Percentiles rank a stretch among this genome's conserved stretches.
phyloP scores from a whole-genome alignment of 2,888 invertebrate species.

The Rotaria sp. region DNA sequence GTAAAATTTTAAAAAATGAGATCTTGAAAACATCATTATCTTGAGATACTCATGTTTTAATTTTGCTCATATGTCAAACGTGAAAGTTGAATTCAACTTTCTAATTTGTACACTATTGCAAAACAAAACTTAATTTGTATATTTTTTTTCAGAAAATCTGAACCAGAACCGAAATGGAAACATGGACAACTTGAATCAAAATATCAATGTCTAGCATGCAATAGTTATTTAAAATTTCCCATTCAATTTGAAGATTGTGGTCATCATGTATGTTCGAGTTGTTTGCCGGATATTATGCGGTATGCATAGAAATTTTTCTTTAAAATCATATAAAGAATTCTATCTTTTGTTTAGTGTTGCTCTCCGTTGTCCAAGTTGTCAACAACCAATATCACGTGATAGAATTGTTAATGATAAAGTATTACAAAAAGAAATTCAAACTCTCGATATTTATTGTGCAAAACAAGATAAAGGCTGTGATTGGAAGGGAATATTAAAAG shows the following conservation, averaged over 20 bases:
- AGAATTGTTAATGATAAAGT: constrained; percentile 46
- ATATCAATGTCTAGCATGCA: constrained; percentile 48
- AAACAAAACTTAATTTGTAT: too few relatives aligned
- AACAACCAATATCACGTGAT: constrained; percentile 43
- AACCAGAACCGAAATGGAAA: constrained; percentile 37
- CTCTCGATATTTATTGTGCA: constrained; percentile 51
- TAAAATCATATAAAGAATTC: too few relatives aligned
- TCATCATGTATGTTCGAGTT: constrained; percentile 48
- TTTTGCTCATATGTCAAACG: too few relatives aligned
- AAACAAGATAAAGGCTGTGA: constrained; percentile 48
- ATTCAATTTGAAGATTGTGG: constrained; percentile 49
- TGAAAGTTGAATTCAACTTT: too few relatives aligned
- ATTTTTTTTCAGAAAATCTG: background rate
- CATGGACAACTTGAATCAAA: constrained; percentile 44
- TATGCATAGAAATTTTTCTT: constrained; percentile 42
- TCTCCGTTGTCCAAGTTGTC: constrained; percentile 45
- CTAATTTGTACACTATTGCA: too few relatives aligned
- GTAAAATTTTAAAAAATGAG: too few relatives aligned
- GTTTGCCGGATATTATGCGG: constrained; percentile 48
- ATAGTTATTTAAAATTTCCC: constrained; percentile 47
- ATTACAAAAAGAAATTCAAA: constrained; percentile 48
- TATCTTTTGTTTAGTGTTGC: constrained; percentile 43
- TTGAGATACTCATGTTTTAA: too few relatives aligned
- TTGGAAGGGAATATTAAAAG: constrained; percentile 50
- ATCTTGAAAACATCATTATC: too few relatives aligned